These are phyloP conservation scores for Abrostola triplasia DNA, from an alignment of 2,888 invertebrate species.

Conservation along the genomic window DNA sequence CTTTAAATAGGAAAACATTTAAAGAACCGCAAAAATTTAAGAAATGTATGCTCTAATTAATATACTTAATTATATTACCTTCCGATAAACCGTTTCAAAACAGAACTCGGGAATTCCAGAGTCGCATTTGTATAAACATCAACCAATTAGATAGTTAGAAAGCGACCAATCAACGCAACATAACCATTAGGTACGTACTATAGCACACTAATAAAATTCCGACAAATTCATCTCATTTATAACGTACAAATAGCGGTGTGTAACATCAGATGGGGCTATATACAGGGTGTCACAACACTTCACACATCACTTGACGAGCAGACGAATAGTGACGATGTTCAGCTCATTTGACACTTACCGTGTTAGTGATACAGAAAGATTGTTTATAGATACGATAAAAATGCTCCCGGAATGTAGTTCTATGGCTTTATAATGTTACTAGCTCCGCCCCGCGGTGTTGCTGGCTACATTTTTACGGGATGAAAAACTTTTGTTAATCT, in stretches of 20 bases:
- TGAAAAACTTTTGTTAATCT: too few species aligned
- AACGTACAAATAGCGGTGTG: conserved; percentile 51
- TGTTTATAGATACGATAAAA: conserved; percentile 51
- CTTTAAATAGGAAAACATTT: too few species aligned
- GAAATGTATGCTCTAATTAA: neutral
- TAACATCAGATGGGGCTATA: conserved; percentile 57
- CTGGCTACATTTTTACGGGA: too few species aligned
- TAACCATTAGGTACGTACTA: conserved; percentile 23
- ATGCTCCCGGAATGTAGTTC: conserved; percentile 27
- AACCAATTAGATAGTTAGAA: conserved; percentile 41
- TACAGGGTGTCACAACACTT: conserved; percentile 69
- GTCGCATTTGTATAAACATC: conserved; percentile 15
- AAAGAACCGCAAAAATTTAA: too few species aligned
- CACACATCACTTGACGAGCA: conserved; percentile 73
- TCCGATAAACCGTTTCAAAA: neutral
- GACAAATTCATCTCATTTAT: conserved; percentile 52
- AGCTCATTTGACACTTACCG: conserved; percentile 71
- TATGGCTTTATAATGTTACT: conserved; percentile 1
- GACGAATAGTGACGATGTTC: conserved; percentile 80
- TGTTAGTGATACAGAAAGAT: conserved; percentile 43
- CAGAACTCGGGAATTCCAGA: conserved; percentile 9
- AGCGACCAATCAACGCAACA: conserved; percentile 37
- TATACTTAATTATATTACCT: neutral
- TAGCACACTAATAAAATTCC: conserved; percentile 45
- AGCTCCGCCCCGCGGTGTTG: too few species aligned